Evolutionary conservation across 1,140 invertebrate species (phyloP).

Genomic region (Brachionus rotundiformis): DNA sequence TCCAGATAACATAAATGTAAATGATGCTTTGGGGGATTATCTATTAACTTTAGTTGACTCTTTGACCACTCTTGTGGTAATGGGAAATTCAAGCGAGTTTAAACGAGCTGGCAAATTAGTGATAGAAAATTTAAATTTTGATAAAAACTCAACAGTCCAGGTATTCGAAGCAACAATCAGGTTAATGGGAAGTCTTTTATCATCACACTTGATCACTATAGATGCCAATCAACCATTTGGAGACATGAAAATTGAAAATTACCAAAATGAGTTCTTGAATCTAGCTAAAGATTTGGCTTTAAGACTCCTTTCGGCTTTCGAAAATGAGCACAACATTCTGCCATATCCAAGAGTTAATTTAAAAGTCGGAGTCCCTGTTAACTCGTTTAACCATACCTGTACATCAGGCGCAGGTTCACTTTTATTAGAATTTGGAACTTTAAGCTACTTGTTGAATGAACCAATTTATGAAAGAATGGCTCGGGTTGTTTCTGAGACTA

Average conservation of each 20-base stretch:
- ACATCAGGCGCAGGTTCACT: conserved; percentile 71
- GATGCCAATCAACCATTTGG: conserved; percentile 70
- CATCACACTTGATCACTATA: conserved; percentile 72
- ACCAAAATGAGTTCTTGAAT: conserved; percentile 69
- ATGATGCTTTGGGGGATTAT: conserved; percentile 73
- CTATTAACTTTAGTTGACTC: conserved; percentile 68
- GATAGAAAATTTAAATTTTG: conserved; percentile 70
- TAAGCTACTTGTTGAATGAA: conserved; percentile 69
- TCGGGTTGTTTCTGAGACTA: conserved; percentile 66
- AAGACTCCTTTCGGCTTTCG: conserved; percentile 70
- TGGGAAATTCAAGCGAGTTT: conserved; percentile 69
- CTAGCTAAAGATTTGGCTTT: conserved; percentile 70
- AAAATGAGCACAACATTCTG: conserved; percentile 66
- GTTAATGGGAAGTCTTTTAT: conserved; percentile 70
- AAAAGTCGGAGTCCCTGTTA: conserved; percentile 66
- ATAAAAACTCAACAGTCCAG: conserved; percentile 71
- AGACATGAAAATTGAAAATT: conserved; percentile 65
- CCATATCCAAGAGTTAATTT: conserved; percentile 69
- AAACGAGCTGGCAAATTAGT: conserved; percentile 69
- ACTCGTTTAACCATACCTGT: conserved; percentile 70
- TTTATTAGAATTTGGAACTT: conserved; percentile 73
- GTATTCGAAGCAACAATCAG: conserved; percentile 75
- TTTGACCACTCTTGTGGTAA: conserved; percentile 67
- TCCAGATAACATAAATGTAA: conserved; percentile 71
- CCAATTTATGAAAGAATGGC: conserved; percentile 70